Evolutionary conservation across 2,888 invertebrate genomes (phyloP).

Genomic region (Yponomeuta evonymella): DNA sequence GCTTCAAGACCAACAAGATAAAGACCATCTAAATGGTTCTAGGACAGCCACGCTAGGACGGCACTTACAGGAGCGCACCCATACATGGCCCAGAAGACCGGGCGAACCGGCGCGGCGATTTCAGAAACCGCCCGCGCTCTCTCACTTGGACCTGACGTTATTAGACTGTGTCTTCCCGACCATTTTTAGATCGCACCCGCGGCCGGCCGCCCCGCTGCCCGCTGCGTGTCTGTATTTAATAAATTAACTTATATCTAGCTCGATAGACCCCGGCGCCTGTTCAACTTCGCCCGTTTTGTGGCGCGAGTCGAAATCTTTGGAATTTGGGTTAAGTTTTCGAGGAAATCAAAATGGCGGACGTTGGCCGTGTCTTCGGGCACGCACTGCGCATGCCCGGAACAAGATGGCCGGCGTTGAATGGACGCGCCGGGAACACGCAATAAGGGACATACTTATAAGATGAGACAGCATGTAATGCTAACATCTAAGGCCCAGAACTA

Average conservation of each 20-base stretch:
- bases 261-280: conserved; percentile 29
- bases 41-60: conserved; percentile 64
- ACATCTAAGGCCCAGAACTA: conserved; percentile 24
- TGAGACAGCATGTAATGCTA: conserved; percentile 55
- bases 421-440: conserved; percentile 46
- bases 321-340: conserved; percentile 60
- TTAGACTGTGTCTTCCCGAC: conserved; percentile 31
- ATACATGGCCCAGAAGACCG: conserved; percentile 44
- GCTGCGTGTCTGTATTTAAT: conserved; percentile 39
- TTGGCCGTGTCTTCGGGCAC: conserved; percentile 24
- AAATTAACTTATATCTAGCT: conserved; percentile 42
- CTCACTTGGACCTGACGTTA: conserved; percentile 25
- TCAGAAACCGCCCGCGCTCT: conserved; percentile 2
- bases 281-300: conserved; percentile 48
- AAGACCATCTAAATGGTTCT: conserved; percentile 79
- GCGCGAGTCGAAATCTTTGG: conserved; percentile 7
- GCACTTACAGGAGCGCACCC: conserved; percentile 72
- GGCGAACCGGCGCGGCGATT: conserved; percentile 15
- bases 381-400: conserved; percentile 54
- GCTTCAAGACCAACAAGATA: conserved; percentile 91
- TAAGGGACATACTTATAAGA: conserved; percentile 45
- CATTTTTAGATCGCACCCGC: conserved; percentile 21
- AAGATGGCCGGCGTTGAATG: conserved; percentile 50
- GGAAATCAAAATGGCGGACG: conserved; percentile 66
- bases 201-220: conserved; percentile 15